Conservation (phyloP, 92 coral and sea anemone genomes). For the Bergia sp. region DNA sequence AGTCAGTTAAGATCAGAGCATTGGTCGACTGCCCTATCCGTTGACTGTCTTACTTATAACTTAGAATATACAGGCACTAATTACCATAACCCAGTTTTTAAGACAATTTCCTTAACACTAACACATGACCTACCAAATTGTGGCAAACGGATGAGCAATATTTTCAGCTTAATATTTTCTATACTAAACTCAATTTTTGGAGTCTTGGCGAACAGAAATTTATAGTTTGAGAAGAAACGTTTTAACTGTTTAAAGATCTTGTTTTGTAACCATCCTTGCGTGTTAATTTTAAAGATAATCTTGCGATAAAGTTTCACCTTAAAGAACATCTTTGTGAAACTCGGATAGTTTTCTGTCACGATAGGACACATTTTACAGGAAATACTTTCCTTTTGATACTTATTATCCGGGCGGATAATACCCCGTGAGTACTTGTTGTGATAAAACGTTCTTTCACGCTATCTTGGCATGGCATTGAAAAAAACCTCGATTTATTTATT, state of each 20-base stretch:
- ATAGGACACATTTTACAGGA: constrained; percentile 31
- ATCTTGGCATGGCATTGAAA: constrained; percentile 11
- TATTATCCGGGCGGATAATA: constrained; percentile 30
- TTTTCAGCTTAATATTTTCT: background rate
- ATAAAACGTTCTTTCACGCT: constrained; percentile 44
- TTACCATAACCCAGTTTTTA: background rate
- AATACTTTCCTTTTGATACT: constrained; percentile 26
- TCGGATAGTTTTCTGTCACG: constrained; percentile 6
- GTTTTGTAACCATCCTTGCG: background rate
- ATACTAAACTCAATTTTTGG: background rate
- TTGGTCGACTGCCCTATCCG: background rate
- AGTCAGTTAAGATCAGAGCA: background rate
- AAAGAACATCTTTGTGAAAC: constrained; percentile 31
- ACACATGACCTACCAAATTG: background rate
- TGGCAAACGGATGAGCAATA: background rate
- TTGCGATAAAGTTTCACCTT: background rate
- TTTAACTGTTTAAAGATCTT: background rate
- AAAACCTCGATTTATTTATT: background rate
- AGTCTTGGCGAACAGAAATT: background rate
- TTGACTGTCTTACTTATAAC: background rate
- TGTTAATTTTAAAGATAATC: constrained; percentile 4
- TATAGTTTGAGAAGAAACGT: background rate
- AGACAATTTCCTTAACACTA: constrained; percentile 18
- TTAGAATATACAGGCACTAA: background rate
- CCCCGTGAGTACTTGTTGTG: constrained; percentile 25